Percentiles rank a stretch among this genome's conserved stretches.
Evolutionary conservation across 2,113 vertebrate species (phyloP).

Genomic region (Mellivora capensis): DNA sequence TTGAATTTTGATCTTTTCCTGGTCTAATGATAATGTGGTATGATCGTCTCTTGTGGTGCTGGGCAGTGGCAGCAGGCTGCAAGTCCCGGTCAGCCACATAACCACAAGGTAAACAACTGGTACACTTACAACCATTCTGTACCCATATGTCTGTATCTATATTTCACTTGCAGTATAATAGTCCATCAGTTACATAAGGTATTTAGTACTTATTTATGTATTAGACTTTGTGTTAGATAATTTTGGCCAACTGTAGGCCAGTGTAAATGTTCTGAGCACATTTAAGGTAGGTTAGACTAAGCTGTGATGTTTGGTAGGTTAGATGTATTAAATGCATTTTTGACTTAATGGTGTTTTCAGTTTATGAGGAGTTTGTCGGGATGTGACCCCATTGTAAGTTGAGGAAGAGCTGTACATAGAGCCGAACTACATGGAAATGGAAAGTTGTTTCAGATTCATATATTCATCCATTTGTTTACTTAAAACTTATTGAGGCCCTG

Average conservation of each 20-base stretch:
- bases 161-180: not conserved
- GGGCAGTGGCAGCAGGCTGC: not conserved
- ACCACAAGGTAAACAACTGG: not conserved
- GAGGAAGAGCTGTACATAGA: not conserved
- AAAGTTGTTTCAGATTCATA: not conserved
- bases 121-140: not conserved
- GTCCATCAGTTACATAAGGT: not conserved
- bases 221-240: not conserved
- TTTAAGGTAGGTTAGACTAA: not conserved
- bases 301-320: not conserved
- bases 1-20: not conserved
- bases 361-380: not conserved
- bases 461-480: not conserved
- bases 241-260: not conserved
- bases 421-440: not conserved
- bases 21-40: not conserved
- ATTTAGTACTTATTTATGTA: not conserved
- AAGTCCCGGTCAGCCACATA: not conserved
- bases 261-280: not conserved
- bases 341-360: not conserved
- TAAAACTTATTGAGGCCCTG: not conserved
- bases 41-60: not conserved
- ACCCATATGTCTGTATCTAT: not conserved
- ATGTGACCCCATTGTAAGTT: not conserved
- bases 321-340: not conserved